Evolutionary conservation across 1,140 invertebrate genomes (phyloP).

Genomic region (Plutomurus gul): DNA sequence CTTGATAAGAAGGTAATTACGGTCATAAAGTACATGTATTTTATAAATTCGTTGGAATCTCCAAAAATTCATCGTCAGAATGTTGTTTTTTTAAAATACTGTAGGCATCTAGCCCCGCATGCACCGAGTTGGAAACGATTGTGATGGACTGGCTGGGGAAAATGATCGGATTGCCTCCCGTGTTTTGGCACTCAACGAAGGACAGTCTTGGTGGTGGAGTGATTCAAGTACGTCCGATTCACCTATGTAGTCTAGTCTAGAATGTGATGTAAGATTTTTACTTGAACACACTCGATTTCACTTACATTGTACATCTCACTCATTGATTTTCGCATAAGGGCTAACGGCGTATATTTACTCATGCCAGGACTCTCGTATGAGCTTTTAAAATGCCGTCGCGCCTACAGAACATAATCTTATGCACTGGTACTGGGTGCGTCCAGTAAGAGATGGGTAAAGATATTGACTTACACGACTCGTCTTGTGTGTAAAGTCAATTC

Average conservation of each 20-base stretch:
- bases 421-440: background rate
- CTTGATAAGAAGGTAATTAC: too few relatives aligned
- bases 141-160: conserved; percentile 98
- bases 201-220: conserved; percentile 84
- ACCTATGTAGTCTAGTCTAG: conserved; percentile 25
- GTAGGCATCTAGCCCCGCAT: conserved; percentile 89
- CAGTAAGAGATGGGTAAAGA: background rate
- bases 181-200: conserved; percentile 77
- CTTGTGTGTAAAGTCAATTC: background rate
- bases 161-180: conserved; percentile 87
- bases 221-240: conserved; percentile 71
- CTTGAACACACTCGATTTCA: background rate
- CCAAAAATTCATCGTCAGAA: background rate
- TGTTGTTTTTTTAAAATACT: conserved; percentile 8
- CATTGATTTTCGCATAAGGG: conserved; percentile 24
- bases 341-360: background rate
- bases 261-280: background rate
- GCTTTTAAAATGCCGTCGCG: background rate
- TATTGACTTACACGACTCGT: background rate
- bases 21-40: too few relatives aligned
- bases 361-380: background rate
- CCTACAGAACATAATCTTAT: too few relatives aligned
- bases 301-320: conserved; percentile 11
- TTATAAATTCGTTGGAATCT: background rate
- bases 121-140: conserved; percentile 94